These are phyloP conservation scores for Pelodytes ibericus DNA, from an alignment of 2,797 vertebrate genomes.

Conservation along the genomic window DNA sequence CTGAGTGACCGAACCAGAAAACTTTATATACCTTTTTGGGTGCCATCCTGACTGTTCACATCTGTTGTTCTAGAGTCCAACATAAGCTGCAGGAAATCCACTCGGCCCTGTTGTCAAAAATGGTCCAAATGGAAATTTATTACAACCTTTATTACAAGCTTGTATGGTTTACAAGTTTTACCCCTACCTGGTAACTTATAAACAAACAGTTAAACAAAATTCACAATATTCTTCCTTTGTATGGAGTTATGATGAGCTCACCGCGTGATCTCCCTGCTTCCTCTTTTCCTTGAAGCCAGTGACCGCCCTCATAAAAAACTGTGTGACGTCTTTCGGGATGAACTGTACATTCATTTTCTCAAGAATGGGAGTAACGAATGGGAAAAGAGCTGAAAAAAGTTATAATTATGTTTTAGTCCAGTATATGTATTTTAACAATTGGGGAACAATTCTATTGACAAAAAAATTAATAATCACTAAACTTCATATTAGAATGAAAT, in stretches of 20 bases:
- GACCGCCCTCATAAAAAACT: conserved; percentile 72
- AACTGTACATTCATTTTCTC: conserved; percentile 70
- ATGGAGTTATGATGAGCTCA: conserved; percentile 55
- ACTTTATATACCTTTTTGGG: conserved; percentile 54
- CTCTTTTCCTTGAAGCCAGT: conserved; percentile 72
- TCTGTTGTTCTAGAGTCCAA: conserved; percentile 72
- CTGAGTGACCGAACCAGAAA: too few species aligned
- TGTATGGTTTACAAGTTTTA: too few species aligned
- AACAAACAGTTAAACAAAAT: too few species aligned
- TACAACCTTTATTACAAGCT: neutral
- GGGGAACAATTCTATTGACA: too few species aligned
- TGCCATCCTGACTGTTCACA: conserved; percentile 40
- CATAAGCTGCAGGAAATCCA: conserved; percentile 86
- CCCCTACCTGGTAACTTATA: too few species aligned
- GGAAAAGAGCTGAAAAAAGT: conserved; percentile 70
- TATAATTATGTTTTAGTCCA: too few species aligned
- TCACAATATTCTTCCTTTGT: too few species aligned
- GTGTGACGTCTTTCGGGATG: conserved; percentile 60
- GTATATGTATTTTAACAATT: too few species aligned
- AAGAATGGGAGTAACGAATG: conserved; percentile 68
- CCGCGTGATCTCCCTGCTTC: conserved; percentile 49
- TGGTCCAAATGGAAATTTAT: neutral
- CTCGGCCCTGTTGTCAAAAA: conserved; percentile 61
- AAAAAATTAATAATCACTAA: too few species aligned
- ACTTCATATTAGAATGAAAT: too few species aligned